Percentiles rank a stretch among this genome's conserved stretches.
These are phyloP conservation scores for Corythoichthys haematopterus DNA, from an alignment of 2,113 vertebrate species.

Conservation along the genomic window DNA sequence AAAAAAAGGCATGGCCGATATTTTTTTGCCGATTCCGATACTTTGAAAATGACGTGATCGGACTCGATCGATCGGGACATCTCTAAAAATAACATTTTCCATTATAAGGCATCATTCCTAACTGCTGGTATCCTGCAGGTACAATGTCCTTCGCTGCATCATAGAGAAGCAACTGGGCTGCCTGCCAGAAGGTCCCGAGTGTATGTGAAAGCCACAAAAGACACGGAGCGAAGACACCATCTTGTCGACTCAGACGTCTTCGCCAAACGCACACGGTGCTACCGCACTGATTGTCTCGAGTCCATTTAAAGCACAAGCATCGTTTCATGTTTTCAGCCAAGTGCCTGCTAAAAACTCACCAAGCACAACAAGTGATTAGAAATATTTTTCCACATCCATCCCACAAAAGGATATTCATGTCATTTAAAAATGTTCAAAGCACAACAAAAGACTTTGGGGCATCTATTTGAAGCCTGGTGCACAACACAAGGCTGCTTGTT, in stretches of 20 bases:
- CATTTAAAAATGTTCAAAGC: constrained; percentile 14
- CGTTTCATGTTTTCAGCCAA: constrained; percentile 2
- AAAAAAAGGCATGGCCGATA: no score
- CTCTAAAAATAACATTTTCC: no score
- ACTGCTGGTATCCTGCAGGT: constrained; percentile 50
- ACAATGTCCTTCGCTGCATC: constrained; percentile 78
- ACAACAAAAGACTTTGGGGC: not conserved
- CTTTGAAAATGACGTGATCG: no score
- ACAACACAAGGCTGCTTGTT: constrained; percentile 9
- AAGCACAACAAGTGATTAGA: constrained; percentile 36
- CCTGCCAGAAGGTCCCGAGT: constrained; percentile 73
- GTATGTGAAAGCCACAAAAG: constrained; percentile 46
- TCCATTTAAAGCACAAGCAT: constrained; percentile 39
- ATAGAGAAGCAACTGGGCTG: constrained; percentile 86
- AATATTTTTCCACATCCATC: not conserved
- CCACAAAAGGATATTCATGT: not conserved
- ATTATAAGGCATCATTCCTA: not conserved
- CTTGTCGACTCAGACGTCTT: not conserved
- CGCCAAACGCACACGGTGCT: not conserved
- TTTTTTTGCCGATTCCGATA: no score
- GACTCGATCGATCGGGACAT: no score
- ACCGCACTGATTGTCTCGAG: not conserved
- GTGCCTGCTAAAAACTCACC: constrained; percentile 42
- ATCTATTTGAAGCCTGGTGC: constrained; percentile 1
- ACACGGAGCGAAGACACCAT: not conserved